Percentiles rank a stretch among this genome's conserved stretches.
These are phyloP conservation scores for Chelonus insularis DNA, from an alignment of 1,140 invertebrate genomes.

Conservation along the genomic window DNA sequence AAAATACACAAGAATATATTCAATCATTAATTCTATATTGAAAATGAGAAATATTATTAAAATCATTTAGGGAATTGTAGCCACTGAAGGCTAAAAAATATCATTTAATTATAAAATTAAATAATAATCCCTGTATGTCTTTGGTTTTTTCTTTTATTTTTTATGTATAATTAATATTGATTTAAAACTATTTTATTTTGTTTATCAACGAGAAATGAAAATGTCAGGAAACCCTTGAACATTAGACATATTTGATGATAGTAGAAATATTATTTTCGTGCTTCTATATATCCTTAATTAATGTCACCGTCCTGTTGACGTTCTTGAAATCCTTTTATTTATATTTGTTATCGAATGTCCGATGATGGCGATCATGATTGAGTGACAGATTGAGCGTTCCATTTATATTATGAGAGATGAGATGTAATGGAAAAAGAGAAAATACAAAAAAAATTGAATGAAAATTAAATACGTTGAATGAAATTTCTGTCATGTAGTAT, in stretches of 20 bases:
- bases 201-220: too few relatives aligned
- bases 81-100: too few relatives aligned
- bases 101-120: too few relatives aligned
- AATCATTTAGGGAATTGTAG: too few relatives aligned
- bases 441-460: too few relatives aligned
- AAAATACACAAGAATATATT: too few relatives aligned
- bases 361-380: background rate
- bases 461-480: too few relatives aligned
- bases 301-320: constrained; percentile 4
- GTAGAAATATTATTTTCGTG: background rate
- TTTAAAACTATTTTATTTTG: too few relatives aligned
- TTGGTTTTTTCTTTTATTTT: background rate
- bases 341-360: background rate
- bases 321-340: background rate
- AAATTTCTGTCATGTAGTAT: too few relatives aligned
- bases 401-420: background rate
- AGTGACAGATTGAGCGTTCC: background rate
- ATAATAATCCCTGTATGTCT: constrained; percentile 2
- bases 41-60: too few relatives aligned
- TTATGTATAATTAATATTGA: background rate
- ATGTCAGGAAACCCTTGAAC: background rate
- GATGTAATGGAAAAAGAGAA: too few relatives aligned
- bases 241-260: background rate
- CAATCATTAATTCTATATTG: too few relatives aligned
- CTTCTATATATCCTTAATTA: background rate